phyloP scores from a whole-genome alignment of 2,113 vertebrate genomes.

The Heliornis fulica region DNA sequence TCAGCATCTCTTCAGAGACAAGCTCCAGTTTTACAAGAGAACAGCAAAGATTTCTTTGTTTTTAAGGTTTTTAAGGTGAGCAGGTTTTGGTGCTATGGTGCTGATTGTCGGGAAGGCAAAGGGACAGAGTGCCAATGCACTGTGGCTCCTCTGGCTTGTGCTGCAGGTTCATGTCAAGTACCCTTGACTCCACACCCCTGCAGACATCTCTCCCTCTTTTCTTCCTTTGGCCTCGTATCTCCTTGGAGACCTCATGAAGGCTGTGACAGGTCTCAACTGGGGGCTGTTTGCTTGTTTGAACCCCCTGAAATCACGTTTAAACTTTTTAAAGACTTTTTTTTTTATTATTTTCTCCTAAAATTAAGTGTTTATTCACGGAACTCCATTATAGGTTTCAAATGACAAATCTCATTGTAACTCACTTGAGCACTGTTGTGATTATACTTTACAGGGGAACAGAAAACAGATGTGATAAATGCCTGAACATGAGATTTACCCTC shows the following conservation, averaged over 20 bases:
- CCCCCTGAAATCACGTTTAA: not conserved
- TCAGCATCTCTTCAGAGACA: not conserved
- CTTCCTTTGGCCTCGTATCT: not conserved
- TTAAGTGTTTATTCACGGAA: constrained; percentile 7
- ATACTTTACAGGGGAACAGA: constrained; percentile 15
- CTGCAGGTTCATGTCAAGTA: not conserved
- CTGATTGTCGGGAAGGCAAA: not conserved
- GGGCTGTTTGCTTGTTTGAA: not conserved
- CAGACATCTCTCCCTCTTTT: not conserved
- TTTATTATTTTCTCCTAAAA: not conserved
- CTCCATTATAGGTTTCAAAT: constrained; percentile 9
- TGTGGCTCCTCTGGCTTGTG: not conserved
- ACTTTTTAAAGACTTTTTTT: not conserved
- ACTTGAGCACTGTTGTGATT: not conserved
- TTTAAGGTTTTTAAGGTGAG: not conserved
- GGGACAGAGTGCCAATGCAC: accelerated
- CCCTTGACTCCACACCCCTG: not conserved
- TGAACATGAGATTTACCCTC: constrained; percentile 15
- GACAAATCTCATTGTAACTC: constrained; percentile 32
- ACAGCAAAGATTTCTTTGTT: not conserved
- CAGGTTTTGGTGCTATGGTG: not conserved
- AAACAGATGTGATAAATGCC: constrained; percentile 39
- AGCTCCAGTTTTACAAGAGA: not conserved
- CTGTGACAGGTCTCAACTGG: not conserved
- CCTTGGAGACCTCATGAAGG: not conserved